A percentile compares a stretch with the other conserved stretches of the same genome.
Evolutionary conservation across 1,140 invertebrate species (phyloP).

Genomic region (Capitella teleta): DNA sequence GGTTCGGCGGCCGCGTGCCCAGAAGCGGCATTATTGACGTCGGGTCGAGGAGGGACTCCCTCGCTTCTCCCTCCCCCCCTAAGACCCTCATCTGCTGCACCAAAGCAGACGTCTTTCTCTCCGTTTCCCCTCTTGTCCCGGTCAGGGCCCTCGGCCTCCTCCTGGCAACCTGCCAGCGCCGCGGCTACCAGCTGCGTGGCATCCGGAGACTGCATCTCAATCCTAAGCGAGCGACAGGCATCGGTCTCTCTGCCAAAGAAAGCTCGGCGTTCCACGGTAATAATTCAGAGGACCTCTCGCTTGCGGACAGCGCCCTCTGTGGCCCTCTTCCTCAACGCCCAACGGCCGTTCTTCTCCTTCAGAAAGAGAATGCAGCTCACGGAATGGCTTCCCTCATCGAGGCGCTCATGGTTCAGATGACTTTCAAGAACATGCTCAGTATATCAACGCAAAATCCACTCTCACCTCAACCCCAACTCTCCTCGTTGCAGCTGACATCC

Average conservation of each 20-base stretch:
- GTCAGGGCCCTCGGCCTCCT: constrained; percentile 23
- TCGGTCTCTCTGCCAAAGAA: too few relatives aligned
- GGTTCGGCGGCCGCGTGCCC: constrained; percentile 33
- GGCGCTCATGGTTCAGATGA: constrained; percentile 32
- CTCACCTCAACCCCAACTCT: too few relatives aligned
- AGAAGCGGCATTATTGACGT: constrained; percentile 26
- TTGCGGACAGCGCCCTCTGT: too few relatives aligned
- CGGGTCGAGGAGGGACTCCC: constrained; percentile 17
- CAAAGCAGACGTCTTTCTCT: constrained; percentile 25
- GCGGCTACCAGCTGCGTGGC: constrained; percentile 29
- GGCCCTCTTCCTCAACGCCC: too few relatives aligned
- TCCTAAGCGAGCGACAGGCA: too few relatives aligned
- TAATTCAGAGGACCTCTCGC: too few relatives aligned
- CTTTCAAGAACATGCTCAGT: constrained; percentile 18
- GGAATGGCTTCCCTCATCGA: constrained; percentile 29
- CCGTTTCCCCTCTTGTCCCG: constrained; percentile 28
- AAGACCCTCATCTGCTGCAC: constrained; percentile 27
- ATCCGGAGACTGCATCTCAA: constrained; percentile 20
- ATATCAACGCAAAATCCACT: constrained; percentile 1
- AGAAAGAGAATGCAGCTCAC: constrained; percentile 35
- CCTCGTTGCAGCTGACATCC: not conserved
- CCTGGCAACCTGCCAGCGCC: constrained; percentile 24
- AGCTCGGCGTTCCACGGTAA: too few relatives aligned
- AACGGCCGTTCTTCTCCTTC: constrained; percentile 22
- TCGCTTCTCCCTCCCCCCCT: constrained; percentile 16